Evolutionary conservation across 2,797 vertebrate genomes (phyloP), one percentile per base, ranked within the genome.

Genomic region (Paguma larvata): DNA sequence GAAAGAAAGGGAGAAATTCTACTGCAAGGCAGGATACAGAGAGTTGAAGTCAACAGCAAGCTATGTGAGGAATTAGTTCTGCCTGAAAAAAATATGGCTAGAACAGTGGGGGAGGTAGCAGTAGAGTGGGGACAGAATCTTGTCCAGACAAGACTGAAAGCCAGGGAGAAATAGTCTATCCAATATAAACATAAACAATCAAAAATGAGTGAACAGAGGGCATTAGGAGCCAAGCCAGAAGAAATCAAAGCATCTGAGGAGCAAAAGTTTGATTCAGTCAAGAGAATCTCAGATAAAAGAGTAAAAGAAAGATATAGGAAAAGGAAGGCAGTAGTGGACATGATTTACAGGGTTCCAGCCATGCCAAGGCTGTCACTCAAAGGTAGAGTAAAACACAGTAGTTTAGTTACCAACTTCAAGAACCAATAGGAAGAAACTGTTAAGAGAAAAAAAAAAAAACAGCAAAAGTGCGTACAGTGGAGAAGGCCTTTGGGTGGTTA

Each of bases 401-500:
- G 85, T 65, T 94, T 38, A 46, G 34, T 88, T 88, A 89, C 21
- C 77, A 89, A 78, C 38, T 73, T 1, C 46, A 73, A 73, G 80
- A 75, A 59, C 30, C 21, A 5, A 59, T 32, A 84, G 6, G 41
- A 85, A 88, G 19, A 62, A 86, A 70, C 6, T 34, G 7, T 38
- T 38, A 38, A 38, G 68, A 38, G n/a, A 53, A 53, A 11, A 53
- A 51, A 38, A 59, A 92, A 44, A 27, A 25, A 88, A 93, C 0
- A 27, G n/a, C 59, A 68, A 82, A 79, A 34, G 82, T 41, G 32
- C 10, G 44, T 15, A 62, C 6, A 91, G 21, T 7, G 59, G 25
- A 89, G 63, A 97, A 91, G 41, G 18, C 19, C 82, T 95, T 77
- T 94, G 51, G 84, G 38, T 59, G 46, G 65, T 41, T 87, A 18